These are phyloP conservation scores for Cyprinodon variegatus DNA, from an alignment of 2,113 vertebrate genomes.

Conservation along the genomic window DNA sequence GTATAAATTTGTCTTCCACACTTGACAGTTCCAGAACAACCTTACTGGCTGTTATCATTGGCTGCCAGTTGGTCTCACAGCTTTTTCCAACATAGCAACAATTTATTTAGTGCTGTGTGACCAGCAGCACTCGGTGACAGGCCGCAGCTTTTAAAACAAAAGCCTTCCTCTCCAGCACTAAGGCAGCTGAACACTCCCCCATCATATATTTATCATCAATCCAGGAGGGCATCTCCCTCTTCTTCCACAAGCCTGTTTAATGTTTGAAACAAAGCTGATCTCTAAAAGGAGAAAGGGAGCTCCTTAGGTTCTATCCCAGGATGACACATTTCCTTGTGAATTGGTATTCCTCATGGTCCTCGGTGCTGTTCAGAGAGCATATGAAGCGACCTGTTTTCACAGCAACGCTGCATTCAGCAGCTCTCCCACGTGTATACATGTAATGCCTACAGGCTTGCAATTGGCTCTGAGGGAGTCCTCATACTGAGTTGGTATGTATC, in stretches of 20 bases:
- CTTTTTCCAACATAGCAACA: conserved; percentile 54
- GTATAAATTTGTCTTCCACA: neutral
- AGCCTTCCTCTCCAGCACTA: neutral
- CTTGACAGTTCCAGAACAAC: conserved; percentile 4
- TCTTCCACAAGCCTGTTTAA: conserved; percentile 4
- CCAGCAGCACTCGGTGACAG: neutral
- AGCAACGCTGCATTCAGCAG: conserved; percentile 41
- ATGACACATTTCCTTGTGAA: conserved; percentile 12
- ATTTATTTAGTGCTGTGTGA: conserved; percentile 17
- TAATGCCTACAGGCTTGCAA: neutral
- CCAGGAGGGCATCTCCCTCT: conserved; percentile 21
- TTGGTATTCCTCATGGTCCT: neutral
- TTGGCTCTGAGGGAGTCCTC: conserved; percentile 12
- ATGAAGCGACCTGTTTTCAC: neutral
- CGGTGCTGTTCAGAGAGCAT: neutral
- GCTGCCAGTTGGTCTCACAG: conserved; percentile 37
- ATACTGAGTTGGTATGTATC: conserved; percentile 44
- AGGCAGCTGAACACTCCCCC: neutral
- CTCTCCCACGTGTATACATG: conserved; percentile 30
- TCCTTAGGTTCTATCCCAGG: neutral
- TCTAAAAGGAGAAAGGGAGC: neutral
- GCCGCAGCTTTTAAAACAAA: conserved; percentile 1
- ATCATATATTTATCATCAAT: conserved; percentile 22
- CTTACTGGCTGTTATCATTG: conserved; percentile 12
- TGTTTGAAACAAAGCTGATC: neutral